Percentiles rank a stretch among this genome's conserved stretches.
phyloP scores from a whole-genome alignment of 2,888 invertebrate genomes.

The Drosophila fungiperda region DNA sequence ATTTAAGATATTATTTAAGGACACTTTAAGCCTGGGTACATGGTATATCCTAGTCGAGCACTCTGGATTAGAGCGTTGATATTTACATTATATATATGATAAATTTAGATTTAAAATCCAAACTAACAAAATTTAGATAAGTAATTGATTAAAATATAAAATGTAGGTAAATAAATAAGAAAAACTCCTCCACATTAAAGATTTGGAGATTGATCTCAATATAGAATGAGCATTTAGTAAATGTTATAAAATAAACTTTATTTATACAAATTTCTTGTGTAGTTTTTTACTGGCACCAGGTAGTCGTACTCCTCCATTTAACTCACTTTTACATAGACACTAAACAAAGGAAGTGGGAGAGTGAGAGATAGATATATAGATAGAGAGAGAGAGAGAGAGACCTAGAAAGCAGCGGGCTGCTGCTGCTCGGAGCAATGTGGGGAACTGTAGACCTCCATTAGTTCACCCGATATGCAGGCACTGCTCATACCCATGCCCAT shows the following conservation, averaged over 20 bases:
- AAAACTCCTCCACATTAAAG: background rate
- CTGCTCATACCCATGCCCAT: slow-evolving; percentile 77
- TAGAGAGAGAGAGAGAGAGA: background rate
- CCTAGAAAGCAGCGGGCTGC: background rate
- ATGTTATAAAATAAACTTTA: slow-evolving; percentile 59
- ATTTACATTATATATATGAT: background rate
- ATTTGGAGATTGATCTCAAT: slow-evolving; percentile 52
- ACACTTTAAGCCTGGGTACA: slow-evolving; percentile 3
- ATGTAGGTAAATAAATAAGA: background rate
- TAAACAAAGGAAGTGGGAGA: slow-evolving; percentile 25
- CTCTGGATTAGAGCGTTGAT: background rate
- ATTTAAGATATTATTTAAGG: background rate
- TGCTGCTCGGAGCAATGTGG: slow-evolving; percentile 44
- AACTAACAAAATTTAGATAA: background rate
- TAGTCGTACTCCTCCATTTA: slow-evolving; percentile 62
- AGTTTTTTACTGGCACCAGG: slow-evolving; percentile 59
- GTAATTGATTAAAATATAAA: background rate
- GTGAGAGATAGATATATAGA: background rate
- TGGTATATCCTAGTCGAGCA: slow-evolving; percentile 2
- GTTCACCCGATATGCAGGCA: slow-evolving; percentile 83
- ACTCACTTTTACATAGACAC: slow-evolving; percentile 49
- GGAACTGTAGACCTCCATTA: slow-evolving; percentile 78
- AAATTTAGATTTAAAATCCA: background rate
- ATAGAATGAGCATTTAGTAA: slow-evolving; percentile 26
- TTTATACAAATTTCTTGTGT: slow-evolving; percentile 44